phyloP scores from a whole-genome alignment of 2,797 vertebrate genomes.

The Streptopelia turtur region DNA sequence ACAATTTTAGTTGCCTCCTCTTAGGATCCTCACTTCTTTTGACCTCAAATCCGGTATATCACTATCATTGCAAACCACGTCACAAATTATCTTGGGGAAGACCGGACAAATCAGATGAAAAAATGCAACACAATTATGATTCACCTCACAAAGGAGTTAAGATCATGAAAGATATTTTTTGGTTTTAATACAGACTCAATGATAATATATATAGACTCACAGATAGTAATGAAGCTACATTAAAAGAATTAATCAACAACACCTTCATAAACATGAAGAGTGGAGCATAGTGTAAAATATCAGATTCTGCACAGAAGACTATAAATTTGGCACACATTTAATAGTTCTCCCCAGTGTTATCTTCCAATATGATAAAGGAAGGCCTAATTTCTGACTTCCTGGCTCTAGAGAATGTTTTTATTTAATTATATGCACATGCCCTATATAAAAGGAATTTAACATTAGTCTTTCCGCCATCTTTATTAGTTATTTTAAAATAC shows the following conservation, averaged over 20 bases:
- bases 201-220: too few species aligned
- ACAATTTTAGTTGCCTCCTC: neutral
- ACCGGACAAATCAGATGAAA: neutral
- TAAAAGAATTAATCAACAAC: neutral
- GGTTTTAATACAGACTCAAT: neutral
- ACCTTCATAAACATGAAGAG: neutral
- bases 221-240: neutral
- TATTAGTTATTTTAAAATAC: neutral
- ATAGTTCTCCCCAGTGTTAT: neutral
- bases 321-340: neutral
- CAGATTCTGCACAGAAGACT: neutral
- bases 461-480: neutral
- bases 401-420: conserved; percentile 13
- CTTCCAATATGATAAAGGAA: neutral
- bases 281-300: neutral
- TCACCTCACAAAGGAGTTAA: neutral
- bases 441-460: conserved; percentile 3
- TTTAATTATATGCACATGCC: conserved; percentile 11
- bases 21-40: neutral
- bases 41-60: neutral
- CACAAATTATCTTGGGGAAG: neutral
- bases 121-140: neutral
- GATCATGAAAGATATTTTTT: neutral
- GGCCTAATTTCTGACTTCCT: neutral
- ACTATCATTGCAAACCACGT: neutral